Base-by-base conservation (phyloP, 2,888 invertebrate genomes). In the Rhyacophila evoluta region DNA sequence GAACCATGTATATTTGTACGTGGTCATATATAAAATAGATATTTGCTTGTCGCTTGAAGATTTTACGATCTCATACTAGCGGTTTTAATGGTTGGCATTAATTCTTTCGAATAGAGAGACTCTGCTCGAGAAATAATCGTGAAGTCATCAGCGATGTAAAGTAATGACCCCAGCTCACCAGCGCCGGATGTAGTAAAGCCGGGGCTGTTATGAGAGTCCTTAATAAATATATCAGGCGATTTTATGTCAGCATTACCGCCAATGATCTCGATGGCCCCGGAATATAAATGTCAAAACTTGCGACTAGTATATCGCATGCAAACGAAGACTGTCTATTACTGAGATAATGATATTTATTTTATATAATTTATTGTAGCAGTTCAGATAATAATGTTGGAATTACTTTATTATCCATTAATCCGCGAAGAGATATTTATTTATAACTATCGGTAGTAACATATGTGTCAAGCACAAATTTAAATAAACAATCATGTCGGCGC, bases 161-260 rank as follows among this genome's bases (percentile, higher is more conserved):
- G 74, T 74, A 74, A 74, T 74, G 74, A 29, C 33, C 55, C 74
- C 29, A 27, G 69, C 36, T 72, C 72, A 38, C 15, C 75, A 33
- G 71, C 19, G 41, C 70, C 71, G 75, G 75, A 75, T 71, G 75
- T 70, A 39, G 70, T 71, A 70, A 75, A 75, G 75, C 70, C 41
- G 29, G 36, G 36, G 74, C 74, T 19, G 75, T 75, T 75, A 75
- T 75, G 70, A 15, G 72, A 75, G 71, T 70, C 75, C 69, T 78
- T 78, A 73, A 78, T 78, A 78, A 78, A 78, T 74, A 78, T 78
- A 78, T 78, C 77, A 68, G 19, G 38, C 25, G 10, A 69, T 78
- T 78, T 78, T 68, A 78, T 78, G 77, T 29, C 73, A 73, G 74
- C 25, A 36, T 29, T 19, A 55, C 68, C 72, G 74, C 74, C 67